Conservation (phyloP, 2,888 invertebrate genomes). For the Poecilobothrus nobilitatus region DNA sequence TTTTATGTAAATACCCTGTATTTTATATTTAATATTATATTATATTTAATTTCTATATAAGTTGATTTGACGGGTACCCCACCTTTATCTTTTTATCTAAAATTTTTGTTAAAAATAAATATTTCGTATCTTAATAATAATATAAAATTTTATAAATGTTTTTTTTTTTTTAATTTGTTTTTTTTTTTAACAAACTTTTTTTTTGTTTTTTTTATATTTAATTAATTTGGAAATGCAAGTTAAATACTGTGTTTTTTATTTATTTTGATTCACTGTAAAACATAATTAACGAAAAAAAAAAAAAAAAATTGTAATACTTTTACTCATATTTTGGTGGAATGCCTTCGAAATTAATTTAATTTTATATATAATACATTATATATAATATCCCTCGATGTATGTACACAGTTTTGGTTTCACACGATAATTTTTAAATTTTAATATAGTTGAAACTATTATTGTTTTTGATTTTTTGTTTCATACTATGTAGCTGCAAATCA, state of each 20-base stretch:
- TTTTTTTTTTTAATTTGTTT: neutral
- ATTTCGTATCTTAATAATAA: neutral
- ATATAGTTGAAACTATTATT: no score
- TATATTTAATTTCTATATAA: neutral
- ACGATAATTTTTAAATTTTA: no score
- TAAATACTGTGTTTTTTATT: neutral
- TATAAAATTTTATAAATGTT: neutral
- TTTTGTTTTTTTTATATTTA: neutral
- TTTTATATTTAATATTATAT: neutral
- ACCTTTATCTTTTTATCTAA: neutral
- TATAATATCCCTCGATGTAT: no score
- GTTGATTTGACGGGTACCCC: slow-evolving; percentile 6
- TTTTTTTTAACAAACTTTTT: neutral
- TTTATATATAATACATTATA: no score
- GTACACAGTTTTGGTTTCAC: no score
- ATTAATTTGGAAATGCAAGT: neutral
- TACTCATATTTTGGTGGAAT: neutral
- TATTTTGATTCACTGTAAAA: no score
- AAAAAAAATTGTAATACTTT: no score
- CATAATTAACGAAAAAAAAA: no score
- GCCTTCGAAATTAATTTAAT: neutral
- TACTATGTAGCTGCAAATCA: no score
- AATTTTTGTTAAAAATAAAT: neutral
- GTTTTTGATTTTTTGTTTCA: no score
- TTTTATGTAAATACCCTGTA: slow-evolving; percentile 3